Evolutionary conservation across 64 coral and sea anemone species (phyloP).

Genomic region (Montipora cactus): DNA sequence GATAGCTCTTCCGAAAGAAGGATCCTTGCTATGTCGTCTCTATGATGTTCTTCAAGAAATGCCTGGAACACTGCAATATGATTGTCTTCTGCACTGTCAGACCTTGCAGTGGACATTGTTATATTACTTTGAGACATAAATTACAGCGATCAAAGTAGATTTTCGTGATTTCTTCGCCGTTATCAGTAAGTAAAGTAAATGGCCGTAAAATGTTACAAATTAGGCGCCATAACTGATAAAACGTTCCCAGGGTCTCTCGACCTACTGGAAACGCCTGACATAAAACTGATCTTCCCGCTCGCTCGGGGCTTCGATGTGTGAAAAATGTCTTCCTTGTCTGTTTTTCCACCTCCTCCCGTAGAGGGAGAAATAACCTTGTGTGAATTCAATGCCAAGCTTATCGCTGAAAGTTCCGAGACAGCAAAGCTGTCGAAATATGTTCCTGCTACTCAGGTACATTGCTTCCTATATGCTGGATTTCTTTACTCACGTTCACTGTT

Average conservation of each 20-base stretch:
- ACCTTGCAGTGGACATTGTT: background rate
- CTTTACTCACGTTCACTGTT: too few relatives aligned
- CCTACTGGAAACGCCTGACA: slow-evolving; percentile 51
- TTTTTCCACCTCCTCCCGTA: slow-evolving; percentile 71
- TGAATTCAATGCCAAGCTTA: slow-evolving; percentile 80
- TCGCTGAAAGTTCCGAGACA: slow-evolving; percentile 70
- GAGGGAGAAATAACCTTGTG: slow-evolving; percentile 81
- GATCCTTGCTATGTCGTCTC: slow-evolving; percentile 66
- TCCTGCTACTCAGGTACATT: slow-evolving; percentile 55
- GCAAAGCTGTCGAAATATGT: slow-evolving; percentile 76
- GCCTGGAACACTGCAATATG: slow-evolving; percentile 69
- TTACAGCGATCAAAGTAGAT: background rate
- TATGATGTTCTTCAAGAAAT: slow-evolving; percentile 89
- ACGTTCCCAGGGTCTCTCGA: slow-evolving; percentile 17
- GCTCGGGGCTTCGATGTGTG: background rate
- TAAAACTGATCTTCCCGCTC: slow-evolving; percentile 28
- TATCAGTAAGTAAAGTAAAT: background rate
- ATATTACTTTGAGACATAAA: background rate
- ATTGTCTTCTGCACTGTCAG: slow-evolving; percentile 32
- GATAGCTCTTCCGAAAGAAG: slow-evolving; percentile 78
- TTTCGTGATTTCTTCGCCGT: background rate
- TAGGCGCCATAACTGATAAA: slow-evolving; percentile 23
- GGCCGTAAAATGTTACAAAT: background rate
- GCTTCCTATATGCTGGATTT: too few relatives aligned
- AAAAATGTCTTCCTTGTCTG: slow-evolving; percentile 70